phyloP scores from a whole-genome alignment of 2,113 vertebrate species.

The Brachyhypopomus gauderio region DNA sequence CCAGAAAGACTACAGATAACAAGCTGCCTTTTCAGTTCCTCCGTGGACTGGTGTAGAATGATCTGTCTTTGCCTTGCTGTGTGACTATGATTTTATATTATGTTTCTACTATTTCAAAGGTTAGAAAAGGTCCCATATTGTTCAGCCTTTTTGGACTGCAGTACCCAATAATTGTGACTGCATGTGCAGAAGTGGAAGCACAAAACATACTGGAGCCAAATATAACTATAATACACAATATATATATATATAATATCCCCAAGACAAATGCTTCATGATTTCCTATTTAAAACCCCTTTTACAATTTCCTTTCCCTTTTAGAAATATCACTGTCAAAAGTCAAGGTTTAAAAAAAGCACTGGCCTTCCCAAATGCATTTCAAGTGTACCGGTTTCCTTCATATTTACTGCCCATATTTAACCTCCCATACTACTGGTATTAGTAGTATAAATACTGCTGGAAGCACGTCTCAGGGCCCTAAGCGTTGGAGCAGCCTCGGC shows the following conservation, averaged over 20 bases:
- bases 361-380: not conserved
- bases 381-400: not conserved
- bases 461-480: not conserved
- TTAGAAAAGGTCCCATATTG: too few relatives aligned
- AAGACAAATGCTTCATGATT: not conserved
- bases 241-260: too few relatives aligned
- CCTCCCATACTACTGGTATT: slow-evolving; percentile 2
- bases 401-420: slow-evolving; percentile 1
- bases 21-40: slow-evolving; percentile 42
- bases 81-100: not conserved
- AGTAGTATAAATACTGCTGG: slow-evolving; percentile 8
- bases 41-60: not conserved
- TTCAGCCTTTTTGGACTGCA: too few relatives aligned
- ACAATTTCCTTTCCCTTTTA: not conserved
- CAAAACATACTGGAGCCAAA: not conserved
- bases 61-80: not conserved
- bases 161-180: too few relatives aligned
- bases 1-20: slow-evolving; percentile 60
- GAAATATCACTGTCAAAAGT: not conserved
- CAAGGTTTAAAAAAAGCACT: not conserved
- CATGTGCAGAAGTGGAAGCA: too few relatives aligned
- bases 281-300: too few relatives aligned
- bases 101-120: not conserved
- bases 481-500: not conserved
- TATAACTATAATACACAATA: too few relatives aligned